Percentiles rank a stretch among this genome's conserved stretches.
Evolutionary conservation across 2,888 invertebrate genomes (phyloP).

Genomic region (Tubulanus polymorphus): DNA sequence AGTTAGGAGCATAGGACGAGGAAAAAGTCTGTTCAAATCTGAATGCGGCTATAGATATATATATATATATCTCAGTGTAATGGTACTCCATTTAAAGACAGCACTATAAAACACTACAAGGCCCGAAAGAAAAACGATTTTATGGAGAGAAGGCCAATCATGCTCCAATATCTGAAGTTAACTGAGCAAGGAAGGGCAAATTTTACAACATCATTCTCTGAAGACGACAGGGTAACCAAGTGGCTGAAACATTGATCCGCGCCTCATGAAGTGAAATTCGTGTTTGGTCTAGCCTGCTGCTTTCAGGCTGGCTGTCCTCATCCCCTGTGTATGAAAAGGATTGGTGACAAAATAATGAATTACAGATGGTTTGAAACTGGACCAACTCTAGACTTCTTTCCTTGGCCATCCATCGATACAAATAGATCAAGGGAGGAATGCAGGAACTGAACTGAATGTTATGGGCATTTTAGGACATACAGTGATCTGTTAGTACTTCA

Average conservation of each 20-base stretch:
- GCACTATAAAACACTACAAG: background rate
- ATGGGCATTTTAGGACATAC: background rate
- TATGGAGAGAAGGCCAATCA: background rate
- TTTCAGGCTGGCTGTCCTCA: background rate
- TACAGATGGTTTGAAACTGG: background rate
- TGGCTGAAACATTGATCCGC: background rate
- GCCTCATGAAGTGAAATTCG: background rate
- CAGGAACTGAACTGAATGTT: background rate
- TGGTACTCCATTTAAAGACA: background rate
- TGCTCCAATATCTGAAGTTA: background rate
- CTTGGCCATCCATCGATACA: background rate
- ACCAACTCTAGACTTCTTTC: background rate
- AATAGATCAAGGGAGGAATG: background rate
- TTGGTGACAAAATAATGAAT: background rate
- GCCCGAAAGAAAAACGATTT: background rate
- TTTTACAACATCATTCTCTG: background rate
- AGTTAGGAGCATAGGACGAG: background rate
- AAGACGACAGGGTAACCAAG: background rate
- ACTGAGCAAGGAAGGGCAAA: background rate
- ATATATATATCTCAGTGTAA: background rate
- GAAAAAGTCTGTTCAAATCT: background rate
- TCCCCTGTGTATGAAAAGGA: background rate
- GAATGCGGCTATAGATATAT: background rate
- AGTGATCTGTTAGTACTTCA: background rate
- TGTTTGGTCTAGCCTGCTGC: background rate